Percentiles rank a stretch among this genome's conserved stretches.
Conservation (phyloP, 2,888 invertebrate genomes). For the Tenthredo scrophulariae region DNA sequence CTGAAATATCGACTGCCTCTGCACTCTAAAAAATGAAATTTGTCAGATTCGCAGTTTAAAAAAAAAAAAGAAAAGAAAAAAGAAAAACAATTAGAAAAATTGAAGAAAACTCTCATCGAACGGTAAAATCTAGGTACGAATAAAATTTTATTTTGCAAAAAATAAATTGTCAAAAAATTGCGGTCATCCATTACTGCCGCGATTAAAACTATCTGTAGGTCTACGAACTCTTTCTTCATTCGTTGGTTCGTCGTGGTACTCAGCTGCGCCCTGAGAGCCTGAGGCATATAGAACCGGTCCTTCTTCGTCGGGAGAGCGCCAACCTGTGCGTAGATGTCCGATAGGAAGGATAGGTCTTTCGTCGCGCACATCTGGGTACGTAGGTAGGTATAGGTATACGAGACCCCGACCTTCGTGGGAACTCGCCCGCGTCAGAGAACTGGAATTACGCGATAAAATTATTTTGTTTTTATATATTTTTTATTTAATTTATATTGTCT, state of each 20-base stretch:
- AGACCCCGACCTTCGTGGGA: conserved; percentile 53
- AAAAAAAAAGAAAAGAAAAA: no score
- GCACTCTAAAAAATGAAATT: neutral
- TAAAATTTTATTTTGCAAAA: neutral
- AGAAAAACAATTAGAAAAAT: neutral
- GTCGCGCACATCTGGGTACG: conserved; percentile 43
- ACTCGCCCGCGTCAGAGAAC: conserved; percentile 20
- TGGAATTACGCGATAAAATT: conserved; percentile 7
- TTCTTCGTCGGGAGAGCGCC: conserved; percentile 30
- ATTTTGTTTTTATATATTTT: neutral
- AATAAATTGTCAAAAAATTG: neutral
- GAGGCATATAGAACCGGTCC: conserved; percentile 42
- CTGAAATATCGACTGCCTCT: neutral
- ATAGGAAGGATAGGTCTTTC: conserved; percentile 41
- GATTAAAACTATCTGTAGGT: conserved; percentile 23
- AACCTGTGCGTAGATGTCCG: conserved; percentile 48
- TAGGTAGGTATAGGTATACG: neutral
- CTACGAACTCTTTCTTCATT: conserved; percentile 38
- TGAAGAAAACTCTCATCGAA: neutral
- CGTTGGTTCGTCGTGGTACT: neutral
- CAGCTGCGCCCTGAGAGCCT: conserved; percentile 32
- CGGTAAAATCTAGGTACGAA: neutral
- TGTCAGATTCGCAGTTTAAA: neutral
- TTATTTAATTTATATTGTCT: neutral
- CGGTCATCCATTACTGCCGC: neutral